phyloP scores from a whole-genome alignment of 1,140 invertebrate species.

The Nebria ingens region DNA sequence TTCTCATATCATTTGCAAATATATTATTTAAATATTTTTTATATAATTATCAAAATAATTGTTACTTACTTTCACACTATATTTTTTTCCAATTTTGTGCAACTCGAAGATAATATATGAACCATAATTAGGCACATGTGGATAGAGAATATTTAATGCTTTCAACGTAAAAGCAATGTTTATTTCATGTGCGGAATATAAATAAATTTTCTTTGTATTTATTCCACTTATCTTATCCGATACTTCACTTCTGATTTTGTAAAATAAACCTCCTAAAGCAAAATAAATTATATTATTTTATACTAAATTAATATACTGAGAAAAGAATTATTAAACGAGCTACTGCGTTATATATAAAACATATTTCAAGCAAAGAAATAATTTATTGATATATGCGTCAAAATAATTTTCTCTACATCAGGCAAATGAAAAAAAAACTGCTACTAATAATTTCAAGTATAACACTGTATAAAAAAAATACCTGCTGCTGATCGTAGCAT shows the following conservation, averaged over 20 bases:
- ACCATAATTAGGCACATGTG: constrained; percentile 42
- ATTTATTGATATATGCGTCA: background rate
- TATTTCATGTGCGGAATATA: background rate
- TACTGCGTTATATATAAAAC: background rate
- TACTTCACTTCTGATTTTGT: background rate
- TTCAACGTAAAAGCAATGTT: background rate
- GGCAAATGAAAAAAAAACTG: too few species aligned
- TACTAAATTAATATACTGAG: too few species aligned
- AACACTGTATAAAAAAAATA: too few species aligned
- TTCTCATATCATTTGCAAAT: background rate
- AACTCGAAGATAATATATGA: constrained; percentile 31
- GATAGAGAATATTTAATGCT: constrained; percentile 3
- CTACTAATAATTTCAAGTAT: too few species aligned
- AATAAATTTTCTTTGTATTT: background rate
- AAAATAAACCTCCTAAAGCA: background rate
- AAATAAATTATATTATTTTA: background rate
- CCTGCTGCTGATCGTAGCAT: background rate
- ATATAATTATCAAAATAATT: background rate
- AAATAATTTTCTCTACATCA: background rate
- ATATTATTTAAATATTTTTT: background rate
- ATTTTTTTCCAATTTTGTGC: constrained; percentile 14
- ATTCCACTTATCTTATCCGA: background rate
- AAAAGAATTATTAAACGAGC: too few species aligned
- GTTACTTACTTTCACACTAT: constrained; percentile 11
- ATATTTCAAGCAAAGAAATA: background rate